Base-by-base conservation (phyloP, 2,888 invertebrate genomes). In the Drosophila koepferae region DNA sequence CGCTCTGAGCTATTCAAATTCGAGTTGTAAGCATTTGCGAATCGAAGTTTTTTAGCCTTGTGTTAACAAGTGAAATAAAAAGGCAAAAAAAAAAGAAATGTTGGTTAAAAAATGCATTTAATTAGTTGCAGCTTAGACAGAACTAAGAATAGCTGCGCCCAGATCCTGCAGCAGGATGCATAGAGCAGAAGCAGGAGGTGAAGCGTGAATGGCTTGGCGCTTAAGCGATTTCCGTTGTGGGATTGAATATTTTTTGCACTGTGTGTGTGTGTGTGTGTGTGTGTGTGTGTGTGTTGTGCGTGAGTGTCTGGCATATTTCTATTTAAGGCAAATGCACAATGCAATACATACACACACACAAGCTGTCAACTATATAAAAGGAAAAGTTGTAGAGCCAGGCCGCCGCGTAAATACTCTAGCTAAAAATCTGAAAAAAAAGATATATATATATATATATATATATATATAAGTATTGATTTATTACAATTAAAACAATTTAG, bases 241-340 rank as follows among this genome's bases (percentile, higher is more conserved):
- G 76, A 87, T 84, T 84, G 87, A 87, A 87, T 87, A 87, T 89
- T 73, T 73, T 81, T 36, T 63, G 23, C 55, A 43, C 41, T 44
- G 18, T 14, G 23, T 66, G 40, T 44, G 10, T 53, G 12, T 56
- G 38, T 49, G 18, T 63, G 14, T 58, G 31, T 43, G 18, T 18
- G 23, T 65, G 40, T 49, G 40, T 58, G 34, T 59, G 18, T 58
- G 36, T 59, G 80, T 46, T 53, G 61, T 80, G 77, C 77, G 77
- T 77, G 81, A 74, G 70, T 64, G 82, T 80, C 86, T 80, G 72
- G 89, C 79, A 75, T 81, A 89, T 89, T 83, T 83, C 84, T 89
- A 83, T 83, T 89, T 86, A 68, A 84, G 84, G 87, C 79, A 74
- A 86, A 64, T 82, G 75, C 80, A 84, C 74, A 74, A 67, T 81